Evolutionary conservation across 2,113 vertebrate genomes (phyloP).

Genomic region (Planiliza haematocheilus): DNA sequence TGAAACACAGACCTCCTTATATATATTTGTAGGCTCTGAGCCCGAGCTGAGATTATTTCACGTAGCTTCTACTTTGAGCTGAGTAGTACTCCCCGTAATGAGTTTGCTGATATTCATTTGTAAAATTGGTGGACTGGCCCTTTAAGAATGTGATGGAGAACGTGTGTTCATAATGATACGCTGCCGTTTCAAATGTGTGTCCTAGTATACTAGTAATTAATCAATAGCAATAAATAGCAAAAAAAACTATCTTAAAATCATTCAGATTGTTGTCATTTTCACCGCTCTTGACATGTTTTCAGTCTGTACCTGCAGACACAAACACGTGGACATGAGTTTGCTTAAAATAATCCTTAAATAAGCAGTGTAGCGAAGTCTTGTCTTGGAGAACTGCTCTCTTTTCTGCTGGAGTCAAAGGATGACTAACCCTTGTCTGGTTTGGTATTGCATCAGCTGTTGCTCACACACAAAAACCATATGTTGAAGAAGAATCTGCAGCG

Average conservation of each 20-base stretch:
- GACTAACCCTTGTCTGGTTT: conserved; percentile 39
- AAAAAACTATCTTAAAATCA: too few species aligned
- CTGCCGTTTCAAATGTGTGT: neutral
- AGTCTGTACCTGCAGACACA: neutral
- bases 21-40: too few species aligned
- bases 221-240: too few species aligned
- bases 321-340: neutral
- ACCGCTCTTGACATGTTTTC: neutral
- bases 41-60: too few species aligned
- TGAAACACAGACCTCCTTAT: too few species aligned
- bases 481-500: conserved; percentile 37
- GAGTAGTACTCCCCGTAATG: neutral
- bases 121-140: too few species aligned
- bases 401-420: conserved; percentile 56
- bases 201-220: too few species aligned
- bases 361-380: neutral
- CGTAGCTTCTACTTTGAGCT: too few species aligned
- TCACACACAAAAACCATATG: conserved; percentile 5
- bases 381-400: neutral
- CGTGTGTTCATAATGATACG: neutral
- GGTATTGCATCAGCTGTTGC: conserved; percentile 58
- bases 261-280: too few species aligned
- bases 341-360: neutral
- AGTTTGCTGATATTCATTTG: neutral
- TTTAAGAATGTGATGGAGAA: neutral